These are phyloP conservation scores for Ashinkailepas kermadecensis DNA, from an alignment of 2,888 invertebrate species.

Conservation along the genomic window DNA sequence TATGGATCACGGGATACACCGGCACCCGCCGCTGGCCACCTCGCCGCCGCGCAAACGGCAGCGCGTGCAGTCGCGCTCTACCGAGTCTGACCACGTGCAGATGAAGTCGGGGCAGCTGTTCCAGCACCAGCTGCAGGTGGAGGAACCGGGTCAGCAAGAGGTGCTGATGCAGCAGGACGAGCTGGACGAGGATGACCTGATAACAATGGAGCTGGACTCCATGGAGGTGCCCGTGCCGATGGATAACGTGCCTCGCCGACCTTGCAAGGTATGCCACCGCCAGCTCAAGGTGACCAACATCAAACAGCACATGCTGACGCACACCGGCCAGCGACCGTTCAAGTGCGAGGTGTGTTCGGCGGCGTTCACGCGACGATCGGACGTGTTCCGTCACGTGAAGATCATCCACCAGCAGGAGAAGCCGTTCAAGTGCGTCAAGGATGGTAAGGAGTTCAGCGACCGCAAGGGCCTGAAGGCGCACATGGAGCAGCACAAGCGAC, in stretches of 20 bases:
- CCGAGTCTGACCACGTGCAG: not conserved
- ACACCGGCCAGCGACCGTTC: conserved; percentile 36
- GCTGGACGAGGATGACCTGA: conserved; percentile 21
- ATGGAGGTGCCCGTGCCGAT: conserved; percentile 20
- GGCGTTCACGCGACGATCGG: conserved; percentile 37
- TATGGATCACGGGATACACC: not conserved
- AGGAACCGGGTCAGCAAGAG: not conserved
- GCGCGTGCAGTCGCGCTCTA: not conserved
- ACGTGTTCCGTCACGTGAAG: conserved; percentile 37
- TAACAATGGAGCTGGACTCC: conserved; percentile 17
- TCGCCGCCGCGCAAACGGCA: not conserved
- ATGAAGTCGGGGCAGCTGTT: not conserved
- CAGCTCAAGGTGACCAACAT: conserved; percentile 32
- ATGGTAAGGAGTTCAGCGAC: conserved; percentile 30
- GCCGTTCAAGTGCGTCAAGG: conserved; percentile 36
- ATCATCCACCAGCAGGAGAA: conserved; percentile 37
- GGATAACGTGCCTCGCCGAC: not conserved
- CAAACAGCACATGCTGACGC: conserved; percentile 36
- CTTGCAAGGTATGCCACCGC: conserved; percentile 21
- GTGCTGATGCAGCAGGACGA: not conserved
- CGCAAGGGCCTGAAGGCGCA: conserved; percentile 36
- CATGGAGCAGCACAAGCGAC: conserved; percentile 37
- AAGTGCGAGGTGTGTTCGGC: conserved; percentile 36
- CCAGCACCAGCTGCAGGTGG: not conserved
- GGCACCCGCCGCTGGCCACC: not conserved